phyloP scores from a whole-genome alignment of 2,113 vertebrate species.

The Daubentonia madagascariensis region DNA sequence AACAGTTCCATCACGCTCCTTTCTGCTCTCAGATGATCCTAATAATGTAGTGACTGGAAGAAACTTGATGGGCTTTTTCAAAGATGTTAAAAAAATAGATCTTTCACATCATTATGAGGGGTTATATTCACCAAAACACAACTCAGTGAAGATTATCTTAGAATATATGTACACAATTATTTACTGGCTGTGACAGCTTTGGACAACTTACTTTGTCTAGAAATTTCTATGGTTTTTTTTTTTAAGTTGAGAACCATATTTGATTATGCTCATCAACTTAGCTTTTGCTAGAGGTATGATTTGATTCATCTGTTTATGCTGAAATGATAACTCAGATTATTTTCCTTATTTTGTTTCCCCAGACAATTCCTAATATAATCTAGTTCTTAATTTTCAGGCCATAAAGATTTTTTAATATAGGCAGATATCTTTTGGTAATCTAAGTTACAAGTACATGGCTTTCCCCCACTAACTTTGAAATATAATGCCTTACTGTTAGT shows the following conservation, averaged over 20 bases:
- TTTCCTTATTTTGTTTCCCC: neutral
- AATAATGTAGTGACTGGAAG: neutral
- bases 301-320: neutral
- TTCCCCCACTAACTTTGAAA: neutral
- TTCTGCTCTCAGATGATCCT: neutral
- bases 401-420: neutral
- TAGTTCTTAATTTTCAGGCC: neutral
- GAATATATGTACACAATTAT: neutral
- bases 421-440: neutral
- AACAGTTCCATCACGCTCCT: neutral
- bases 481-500: neutral
- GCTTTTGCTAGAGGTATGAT: neutral
- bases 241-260: neutral
- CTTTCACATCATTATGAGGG: neutral
- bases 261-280: neutral
- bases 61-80: neutral
- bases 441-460: neutral
- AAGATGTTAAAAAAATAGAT: neutral
- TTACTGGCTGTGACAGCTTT: neutral
- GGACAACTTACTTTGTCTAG: neutral
- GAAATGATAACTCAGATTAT: neutral
- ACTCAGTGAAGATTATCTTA: neutral
- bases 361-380: neutral
- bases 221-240: neutral
- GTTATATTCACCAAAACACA: neutral